Base-by-base conservation (phyloP, 2,797 vertebrate species). In the Hydrocynus forskahlii region DNA sequence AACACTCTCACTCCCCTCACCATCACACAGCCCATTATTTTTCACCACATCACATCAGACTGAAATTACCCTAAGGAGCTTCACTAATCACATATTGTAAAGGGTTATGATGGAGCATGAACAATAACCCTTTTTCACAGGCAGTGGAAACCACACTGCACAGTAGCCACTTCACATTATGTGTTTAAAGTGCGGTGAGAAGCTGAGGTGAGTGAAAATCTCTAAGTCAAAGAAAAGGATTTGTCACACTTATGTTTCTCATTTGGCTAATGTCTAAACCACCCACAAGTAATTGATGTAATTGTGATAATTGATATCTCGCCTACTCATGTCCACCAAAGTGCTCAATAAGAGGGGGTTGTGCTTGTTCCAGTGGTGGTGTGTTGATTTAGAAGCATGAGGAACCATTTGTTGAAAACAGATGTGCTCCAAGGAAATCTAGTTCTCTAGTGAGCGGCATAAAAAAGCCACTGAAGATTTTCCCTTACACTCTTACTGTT, bases 221-320 rank as follows among this genome's bases (percentile, higher is more conserved):
- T 77, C 62, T 16, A 63, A 81, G 64, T 68, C 60, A 70, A 71
- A 70, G 74, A 29, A 60, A 60, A 43, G 52, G 71, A 83, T 86
- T 86, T 86, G 81, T 86, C 78, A 66, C 69, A 64, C 75, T 80
- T 83, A 66, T 83, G 66, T 83, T 83, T 82, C 71, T 83, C 76
- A 78, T 85, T 81, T 86, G 79, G 73, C 76, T 50, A 79, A 73
- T 48, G 48, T 80, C 78, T 81, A 40, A 80, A 54, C 85, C 85
- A 86, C 83, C 83, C 81, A 82, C 83, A 85, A 78, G 75, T 86
- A 84, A 88, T 82, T 86, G 78, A 85, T 86, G 78, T 84, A 82
- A 86, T 86, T 88, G 85, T 76, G 75, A 86, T 88, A 84, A 86
- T 84, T 88, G 78, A 84, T 84, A 85, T 82, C 83, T 81, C 78